Evolutionary conservation across 1,140 invertebrate genomes (phyloP).

Genomic region (Nylanderia fulva): DNA sequence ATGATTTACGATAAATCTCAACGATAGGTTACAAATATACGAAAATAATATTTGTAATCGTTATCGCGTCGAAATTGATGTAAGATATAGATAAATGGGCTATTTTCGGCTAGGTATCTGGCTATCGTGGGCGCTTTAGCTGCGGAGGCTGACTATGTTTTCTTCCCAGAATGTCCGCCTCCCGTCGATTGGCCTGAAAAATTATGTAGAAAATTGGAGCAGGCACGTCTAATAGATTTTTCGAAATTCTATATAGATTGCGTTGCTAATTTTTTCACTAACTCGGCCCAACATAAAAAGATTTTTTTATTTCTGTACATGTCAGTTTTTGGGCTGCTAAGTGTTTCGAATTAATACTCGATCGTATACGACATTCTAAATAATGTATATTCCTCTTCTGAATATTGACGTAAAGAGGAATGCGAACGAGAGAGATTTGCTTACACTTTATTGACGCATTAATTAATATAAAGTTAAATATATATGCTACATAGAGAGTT

Average conservation of each 20-base stretch:
- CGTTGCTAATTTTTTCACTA: constrained; percentile 67
- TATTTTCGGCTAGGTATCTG: constrained; percentile 91
- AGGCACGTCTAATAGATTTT: constrained; percentile 89
- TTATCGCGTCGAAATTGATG: constrained; percentile 7
- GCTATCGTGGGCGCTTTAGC: constrained; percentile 96
- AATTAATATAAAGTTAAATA: constrained; percentile 4
- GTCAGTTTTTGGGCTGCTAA: constrained; percentile 64
- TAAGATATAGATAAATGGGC: constrained; percentile 18
- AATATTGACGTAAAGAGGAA: constrained; percentile 6
- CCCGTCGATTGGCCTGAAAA: constrained; percentile 95
- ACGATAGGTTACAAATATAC: neutral
- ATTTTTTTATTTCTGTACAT: constrained; percentile 30
- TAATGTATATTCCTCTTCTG: constrained; percentile 23
- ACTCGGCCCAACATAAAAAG: constrained; percentile 62
- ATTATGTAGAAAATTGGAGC: constrained; percentile 95
- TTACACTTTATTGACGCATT: constrained; percentile 7
- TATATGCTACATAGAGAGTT: neutral
- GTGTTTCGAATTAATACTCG: constrained; percentile 54
- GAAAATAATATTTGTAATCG: neutral
- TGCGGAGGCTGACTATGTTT: constrained; percentile 97
- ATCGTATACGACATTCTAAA: constrained; percentile 40
- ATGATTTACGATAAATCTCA: too few species aligned
- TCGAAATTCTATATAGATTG: constrained; percentile 67
- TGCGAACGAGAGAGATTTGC: constrained; percentile 1
- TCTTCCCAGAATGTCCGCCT: constrained; percentile 98